These are phyloP conservation scores for Chloroceryle aenea DNA, from an alignment of 2,113 vertebrate species.

Conservation along the genomic window DNA sequence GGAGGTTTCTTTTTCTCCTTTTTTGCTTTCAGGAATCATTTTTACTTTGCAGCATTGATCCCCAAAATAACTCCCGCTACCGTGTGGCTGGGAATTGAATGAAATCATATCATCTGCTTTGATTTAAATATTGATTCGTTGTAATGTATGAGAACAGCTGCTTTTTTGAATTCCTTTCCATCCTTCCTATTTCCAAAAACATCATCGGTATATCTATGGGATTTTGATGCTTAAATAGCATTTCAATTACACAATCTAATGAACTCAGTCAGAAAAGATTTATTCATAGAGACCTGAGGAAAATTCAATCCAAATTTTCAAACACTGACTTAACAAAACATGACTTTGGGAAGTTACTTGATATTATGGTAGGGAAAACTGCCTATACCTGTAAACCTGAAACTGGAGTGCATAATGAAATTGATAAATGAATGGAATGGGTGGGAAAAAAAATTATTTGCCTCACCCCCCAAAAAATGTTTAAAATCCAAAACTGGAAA, in stretches of 20 bases:
- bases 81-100: neutral
- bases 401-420: neutral
- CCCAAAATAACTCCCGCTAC: slow-evolving; percentile 11
- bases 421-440: neutral
- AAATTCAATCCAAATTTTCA: neutral
- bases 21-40: neutral
- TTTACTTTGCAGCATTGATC: neutral
- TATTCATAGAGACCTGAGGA: neutral
- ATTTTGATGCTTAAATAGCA: slow-evolving; percentile 9
- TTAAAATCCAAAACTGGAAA: neutral
- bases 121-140: slow-evolving; percentile 50
- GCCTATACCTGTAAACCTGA: neutral
- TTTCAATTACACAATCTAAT: neutral
- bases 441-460: neutral
- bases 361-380: neutral
- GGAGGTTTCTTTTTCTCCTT: neutral
- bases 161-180: slow-evolving; percentile 32
- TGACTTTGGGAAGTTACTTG: neutral
- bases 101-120: slow-evolving; percentile 25
- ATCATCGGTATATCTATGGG: neutral
- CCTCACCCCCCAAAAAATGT: neutral
- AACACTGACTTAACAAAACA: neutral
- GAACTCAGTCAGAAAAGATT: neutral
- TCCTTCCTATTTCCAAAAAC: neutral
- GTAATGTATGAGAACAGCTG: slow-evolving; percentile 24